These are phyloP conservation scores for Atractosteus spatula DNA, from an alignment of 2,113 vertebrate genomes.

Conservation along the genomic window DNA sequence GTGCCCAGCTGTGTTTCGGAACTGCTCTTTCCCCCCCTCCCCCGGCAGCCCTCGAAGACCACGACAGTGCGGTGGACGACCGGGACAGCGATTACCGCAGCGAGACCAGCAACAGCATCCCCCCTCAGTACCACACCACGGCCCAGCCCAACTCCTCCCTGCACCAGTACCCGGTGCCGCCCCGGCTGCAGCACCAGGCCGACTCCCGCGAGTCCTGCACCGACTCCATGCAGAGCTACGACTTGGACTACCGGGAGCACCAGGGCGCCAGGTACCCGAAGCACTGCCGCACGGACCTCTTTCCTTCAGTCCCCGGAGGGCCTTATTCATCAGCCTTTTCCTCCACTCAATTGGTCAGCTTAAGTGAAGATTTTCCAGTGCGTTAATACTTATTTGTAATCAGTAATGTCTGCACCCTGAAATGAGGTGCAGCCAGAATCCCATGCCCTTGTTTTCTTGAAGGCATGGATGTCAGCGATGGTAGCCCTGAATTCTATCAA, in stretches of 20 bases:
- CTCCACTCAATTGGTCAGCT: not conserved
- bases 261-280: slow-evolving; percentile 74
- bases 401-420: too few relatives aligned
- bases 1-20: slow-evolving; percentile 3
- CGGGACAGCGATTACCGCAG: slow-evolving; percentile 96
- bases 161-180: slow-evolving; percentile 82
- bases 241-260: slow-evolving; percentile 77
- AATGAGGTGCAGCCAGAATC: too few relatives aligned
- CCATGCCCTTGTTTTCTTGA: too few relatives aligned
- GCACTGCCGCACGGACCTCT: not conserved
- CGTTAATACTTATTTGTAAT: too few relatives aligned
- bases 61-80: slow-evolving; percentile 91
- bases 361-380: too few relatives aligned
- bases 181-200: slow-evolving; percentile 70
- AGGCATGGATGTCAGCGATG: too few relatives aligned
- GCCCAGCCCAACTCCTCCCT: slow-evolving; percentile 87
- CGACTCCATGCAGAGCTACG: slow-evolving; percentile 78
- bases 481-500: too few relatives aligned
- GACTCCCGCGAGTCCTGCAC: slow-evolving; percentile 68
- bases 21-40: not conserved
- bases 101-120: slow-evolving; percentile 89
- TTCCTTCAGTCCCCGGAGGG: too few relatives aligned
- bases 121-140: slow-evolving; percentile 83
- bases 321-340: too few relatives aligned
- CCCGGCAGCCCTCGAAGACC: slow-evolving; percentile 83